phyloP scores from a whole-genome alignment of 2,113 vertebrate species.

The Lagopus leucura region DNA sequence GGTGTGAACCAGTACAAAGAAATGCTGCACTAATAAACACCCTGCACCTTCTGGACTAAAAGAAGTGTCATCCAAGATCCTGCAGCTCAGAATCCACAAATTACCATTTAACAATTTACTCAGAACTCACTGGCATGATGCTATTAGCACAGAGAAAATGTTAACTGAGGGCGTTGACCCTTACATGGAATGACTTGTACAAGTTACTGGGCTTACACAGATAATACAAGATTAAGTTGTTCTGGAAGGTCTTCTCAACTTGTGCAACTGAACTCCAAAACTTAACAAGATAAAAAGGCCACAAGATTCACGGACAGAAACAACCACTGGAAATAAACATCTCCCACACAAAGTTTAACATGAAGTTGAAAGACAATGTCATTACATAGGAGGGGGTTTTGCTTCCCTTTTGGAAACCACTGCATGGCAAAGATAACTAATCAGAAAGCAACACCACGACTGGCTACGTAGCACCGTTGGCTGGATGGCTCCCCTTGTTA shows the following conservation, averaged over 20 bases:
- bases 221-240: not conserved
- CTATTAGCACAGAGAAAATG: not conserved
- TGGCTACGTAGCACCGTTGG: not conserved
- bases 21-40: not conserved
- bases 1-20: not conserved
- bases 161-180: not conserved
- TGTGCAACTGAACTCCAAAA: not conserved
- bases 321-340: not conserved
- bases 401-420: not conserved
- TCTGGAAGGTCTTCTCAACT: not conserved
- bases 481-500: not conserved
- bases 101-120: not conserved
- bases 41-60: not conserved
- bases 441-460: not conserved
- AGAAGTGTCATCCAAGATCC: not conserved
- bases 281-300: not conserved
- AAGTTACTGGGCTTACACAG: too few relatives aligned
- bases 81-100: not conserved
- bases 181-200: not conserved
- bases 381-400: not conserved
- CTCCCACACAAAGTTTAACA: not conserved
- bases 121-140: fast-evolving
- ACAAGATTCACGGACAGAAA: not conserved
- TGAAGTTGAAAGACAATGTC: not conserved
- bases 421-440: not conserved